phyloP scores from a whole-genome alignment of 2,797 vertebrate genomes.

The Austrolebias charrua region DNA sequence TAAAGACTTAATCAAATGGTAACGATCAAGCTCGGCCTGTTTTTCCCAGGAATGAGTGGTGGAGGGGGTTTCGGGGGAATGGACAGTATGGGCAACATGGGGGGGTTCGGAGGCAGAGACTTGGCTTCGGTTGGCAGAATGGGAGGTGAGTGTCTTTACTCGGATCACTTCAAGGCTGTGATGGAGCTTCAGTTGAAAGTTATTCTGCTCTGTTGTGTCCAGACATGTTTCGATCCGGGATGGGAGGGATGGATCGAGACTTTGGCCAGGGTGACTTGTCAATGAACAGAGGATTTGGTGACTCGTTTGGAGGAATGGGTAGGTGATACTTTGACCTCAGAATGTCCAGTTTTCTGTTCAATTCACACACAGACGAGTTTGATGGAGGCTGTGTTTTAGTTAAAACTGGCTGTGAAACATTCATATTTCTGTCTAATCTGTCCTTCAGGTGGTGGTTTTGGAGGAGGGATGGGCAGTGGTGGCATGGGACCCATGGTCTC shows the following conservation, averaged over 20 bases:
- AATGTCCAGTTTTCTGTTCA: too few species aligned
- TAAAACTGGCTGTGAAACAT: neutral
- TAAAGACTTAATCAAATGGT: neutral
- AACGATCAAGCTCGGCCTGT: conserved; percentile 18
- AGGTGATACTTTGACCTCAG: conserved; percentile 36
- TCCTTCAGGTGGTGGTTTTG: conserved; percentile 88
- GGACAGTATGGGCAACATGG: conserved; percentile 90
- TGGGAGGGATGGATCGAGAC: conserved; percentile 92
- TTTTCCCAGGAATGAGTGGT: conserved; percentile 75
- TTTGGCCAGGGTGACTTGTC: conserved; percentile 90
- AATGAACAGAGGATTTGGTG: conserved; percentile 91
- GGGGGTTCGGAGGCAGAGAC: conserved; percentile 86
- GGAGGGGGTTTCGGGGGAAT: conserved; percentile 85
- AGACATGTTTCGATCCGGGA: conserved; percentile 93
- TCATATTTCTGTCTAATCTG: conserved; percentile 11
- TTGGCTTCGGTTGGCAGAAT: conserved; percentile 85
- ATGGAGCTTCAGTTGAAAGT: neutral
- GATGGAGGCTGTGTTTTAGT: too few species aligned
- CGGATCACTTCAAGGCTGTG: neutral
- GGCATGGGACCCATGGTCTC: conserved; percentile 91
- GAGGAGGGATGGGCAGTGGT: conserved; percentile 91
- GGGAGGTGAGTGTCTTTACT: conserved; percentile 81
- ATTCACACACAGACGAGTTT: too few species aligned
- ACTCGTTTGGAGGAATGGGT: conserved; percentile 96
- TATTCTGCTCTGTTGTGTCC: conserved; percentile 5